Evolutionary conservation across 2,113 vertebrate species (phyloP).

Genomic region (Neomonachus schauinslandi): DNA sequence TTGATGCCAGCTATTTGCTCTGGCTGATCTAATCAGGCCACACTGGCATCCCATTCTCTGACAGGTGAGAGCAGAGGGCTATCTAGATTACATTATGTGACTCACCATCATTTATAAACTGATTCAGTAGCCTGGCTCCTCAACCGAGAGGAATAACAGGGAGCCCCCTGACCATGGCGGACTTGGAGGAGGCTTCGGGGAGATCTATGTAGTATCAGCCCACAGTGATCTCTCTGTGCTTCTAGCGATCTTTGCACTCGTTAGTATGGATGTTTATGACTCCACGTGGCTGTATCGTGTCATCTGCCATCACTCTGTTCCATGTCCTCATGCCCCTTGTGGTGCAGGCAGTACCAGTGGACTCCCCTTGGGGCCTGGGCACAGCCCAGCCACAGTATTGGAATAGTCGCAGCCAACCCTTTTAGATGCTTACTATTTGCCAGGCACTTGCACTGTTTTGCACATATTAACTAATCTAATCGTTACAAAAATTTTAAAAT

Average conservation of each 20-base stretch:
- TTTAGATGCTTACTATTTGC: neutral
- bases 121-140: neutral
- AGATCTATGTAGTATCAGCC: neutral
- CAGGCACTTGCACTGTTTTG: neutral
- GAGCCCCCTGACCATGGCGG: neutral
- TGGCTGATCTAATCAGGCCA: neutral
- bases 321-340: neutral
- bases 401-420: neutral
- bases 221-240: neutral
- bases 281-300: neutral
- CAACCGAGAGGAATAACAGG: neutral
- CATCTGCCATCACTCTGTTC: neutral
- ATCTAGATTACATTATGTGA: slow-evolving; percentile 2
- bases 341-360: neutral
- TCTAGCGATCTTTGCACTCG: neutral
- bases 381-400: neutral
- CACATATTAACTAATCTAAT: neutral
- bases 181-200: neutral
- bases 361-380: neutral
- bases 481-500: neutral
- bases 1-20: neutral
- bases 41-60: neutral
- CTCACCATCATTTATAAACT: neutral
- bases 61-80: neutral
- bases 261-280: neutral